Evolutionary conservation across 2,888 invertebrate species (phyloP).

Genomic region (Melinaea marsaeus): DNA sequence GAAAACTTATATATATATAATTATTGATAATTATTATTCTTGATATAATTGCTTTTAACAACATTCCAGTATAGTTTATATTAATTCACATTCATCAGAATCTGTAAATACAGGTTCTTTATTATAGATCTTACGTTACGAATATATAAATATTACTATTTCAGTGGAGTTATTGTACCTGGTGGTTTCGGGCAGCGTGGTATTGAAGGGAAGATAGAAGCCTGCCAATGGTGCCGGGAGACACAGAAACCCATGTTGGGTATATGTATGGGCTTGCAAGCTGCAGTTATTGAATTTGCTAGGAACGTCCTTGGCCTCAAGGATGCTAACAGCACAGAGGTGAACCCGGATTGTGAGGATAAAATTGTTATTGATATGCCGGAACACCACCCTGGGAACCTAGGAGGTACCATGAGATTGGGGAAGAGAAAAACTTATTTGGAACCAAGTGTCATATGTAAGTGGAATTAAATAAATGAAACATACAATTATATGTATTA

Average conservation of each 20-base stretch:
- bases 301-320: conserved; percentile 87
- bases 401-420: conserved; percentile 98
- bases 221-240: conserved; percentile 94
- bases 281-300: conserved; percentile 96
- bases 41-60: too few species aligned
- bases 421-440: conserved; percentile 95
- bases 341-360: conserved; percentile 83
- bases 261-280: conserved; percentile 98
- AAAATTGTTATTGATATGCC: conserved; percentile 99
- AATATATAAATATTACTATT: conserved; percentile 32
- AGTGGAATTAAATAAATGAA: conserved; percentile 44
- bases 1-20: conserved; percentile 6
- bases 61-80: too few species aligned
- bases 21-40: background rate
- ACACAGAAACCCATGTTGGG: conserved; percentile 95
- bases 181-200: conserved; percentile 98
- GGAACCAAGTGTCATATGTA: conserved; percentile 80
- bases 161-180: conserved; percentile 94
- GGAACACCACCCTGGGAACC: conserved; percentile 94
- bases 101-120: too few species aligned
- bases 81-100: too few species aligned
- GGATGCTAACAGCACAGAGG: conserved; percentile 93
- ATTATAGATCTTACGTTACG: too few species aligned
- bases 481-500: background rate
- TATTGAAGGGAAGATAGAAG: conserved; percentile 96